Evolutionary conservation across 2,888 invertebrate genomes (phyloP).

Genomic region (Melolontha melolontha): DNA sequence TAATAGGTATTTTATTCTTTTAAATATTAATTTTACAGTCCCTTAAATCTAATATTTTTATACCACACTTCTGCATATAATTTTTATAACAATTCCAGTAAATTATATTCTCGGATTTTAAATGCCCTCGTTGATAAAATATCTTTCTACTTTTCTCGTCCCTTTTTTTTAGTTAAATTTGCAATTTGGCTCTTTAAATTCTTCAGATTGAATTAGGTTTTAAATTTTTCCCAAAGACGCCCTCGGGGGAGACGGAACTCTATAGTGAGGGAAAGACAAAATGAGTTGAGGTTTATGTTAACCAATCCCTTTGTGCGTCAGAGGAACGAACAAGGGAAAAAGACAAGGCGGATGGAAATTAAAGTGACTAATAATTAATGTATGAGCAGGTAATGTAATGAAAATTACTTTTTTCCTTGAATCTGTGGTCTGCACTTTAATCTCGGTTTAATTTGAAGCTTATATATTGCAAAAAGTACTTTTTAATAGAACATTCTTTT

Average conservation of each 20-base stretch:
- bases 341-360: slow-evolving; percentile 9
- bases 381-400: slow-evolving; percentile 19
- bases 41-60: no score
- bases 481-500: no score
- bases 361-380: slow-evolving; percentile 30
- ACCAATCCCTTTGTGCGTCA: slow-evolving; percentile 12
- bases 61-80: no score
- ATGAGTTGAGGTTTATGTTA: slow-evolving; percentile 25
- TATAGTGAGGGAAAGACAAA: neutral
- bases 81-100: no score
- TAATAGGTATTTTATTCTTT: no score
- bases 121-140: slow-evolving; percentile 2
- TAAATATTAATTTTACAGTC: no score
- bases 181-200: slow-evolving; percentile 4
- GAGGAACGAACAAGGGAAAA: slow-evolving; percentile 7
- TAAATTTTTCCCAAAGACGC: neutral
- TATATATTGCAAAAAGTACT: no score
- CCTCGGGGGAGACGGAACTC: neutral
- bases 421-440: no score
- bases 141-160: slow-evolving; percentile 2
- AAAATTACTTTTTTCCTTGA: neutral
- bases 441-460: no score
- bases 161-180: neutral
- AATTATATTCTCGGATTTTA: neutral
- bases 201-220: slow-evolving; percentile 16